Base-by-base conservation (phyloP, 2,888 invertebrate species). In the Nasonovia ribisnigri region DNA sequence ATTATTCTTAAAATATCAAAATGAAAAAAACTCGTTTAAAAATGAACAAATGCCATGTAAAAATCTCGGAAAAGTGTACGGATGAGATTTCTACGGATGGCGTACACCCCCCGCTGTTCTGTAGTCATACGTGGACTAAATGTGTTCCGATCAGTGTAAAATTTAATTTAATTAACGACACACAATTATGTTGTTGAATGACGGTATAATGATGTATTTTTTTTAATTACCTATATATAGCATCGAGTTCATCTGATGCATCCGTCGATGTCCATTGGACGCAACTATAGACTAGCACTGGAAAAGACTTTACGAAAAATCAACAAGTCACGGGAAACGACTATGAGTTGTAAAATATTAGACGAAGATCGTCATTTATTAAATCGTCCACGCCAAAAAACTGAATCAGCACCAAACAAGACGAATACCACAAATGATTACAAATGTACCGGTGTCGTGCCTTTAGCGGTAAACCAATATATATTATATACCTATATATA, bases 51-150 rank as follows among this genome's bases (percentile, higher is more conserved):
- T 10, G n/a, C 36, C 77, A 77, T 36, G 5, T n/a, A 0, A n/a
- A 77, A 77, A 92, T 43, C 36, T n/a, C 0, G 36, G 51, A 77
- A 36, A 77, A 77, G 5, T 51, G 24, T 24, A 11, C 42, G 26
- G 42, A 77, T n/a, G 43, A 54, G 43, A 88, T 88, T 77, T 88
- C 51, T 1, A n/a, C 1, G 11, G 84, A 93, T 46, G 57, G 36
- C 2, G 11, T 20, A 24, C 42, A 90, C 13, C 97, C 97, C 0
- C 97, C 97, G 11, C 96, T 98, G 94, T 96, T 98, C 96, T 97
- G 97, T 95, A 96, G 96, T 29, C 96, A 96, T 95, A 97, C 97
- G 10, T 97, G 97, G 97, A 97, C 97, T 0, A 96, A 96, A 94
- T 97, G 97, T 3, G 97, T 97, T 4, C 97, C 97, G 0, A 97